These are phyloP conservation scores for Cotesia chilonis DNA, from an alignment of 1,140 invertebrate species.

Conservation along the genomic window DNA sequence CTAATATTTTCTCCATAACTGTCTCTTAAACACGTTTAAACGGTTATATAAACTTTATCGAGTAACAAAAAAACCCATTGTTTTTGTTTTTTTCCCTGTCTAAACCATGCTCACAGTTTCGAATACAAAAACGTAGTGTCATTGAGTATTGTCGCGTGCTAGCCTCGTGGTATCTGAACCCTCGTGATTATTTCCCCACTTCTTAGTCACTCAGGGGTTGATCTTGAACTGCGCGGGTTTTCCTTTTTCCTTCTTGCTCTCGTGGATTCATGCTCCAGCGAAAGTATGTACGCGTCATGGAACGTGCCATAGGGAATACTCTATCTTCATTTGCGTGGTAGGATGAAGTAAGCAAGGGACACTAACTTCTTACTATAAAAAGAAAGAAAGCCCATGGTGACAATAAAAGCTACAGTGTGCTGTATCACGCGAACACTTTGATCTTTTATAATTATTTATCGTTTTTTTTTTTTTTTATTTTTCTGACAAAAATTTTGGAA, in stretches of 20 bases:
- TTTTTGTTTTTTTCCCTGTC: neutral
- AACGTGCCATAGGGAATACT: conserved; percentile 47
- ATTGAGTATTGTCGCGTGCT: conserved; percentile 54
- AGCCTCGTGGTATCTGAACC: conserved; percentile 55
- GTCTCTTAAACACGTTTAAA: too few relatives aligned
- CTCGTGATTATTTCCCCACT: conserved; percentile 51
- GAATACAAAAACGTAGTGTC: conserved; percentile 48
- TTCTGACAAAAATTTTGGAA: neutral
- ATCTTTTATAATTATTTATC: too few relatives aligned
- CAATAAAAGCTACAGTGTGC: conserved; percentile 55
- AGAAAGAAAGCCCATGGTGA: conserved; percentile 52
- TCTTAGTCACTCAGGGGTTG: conserved; percentile 29
- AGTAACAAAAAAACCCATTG: too few relatives aligned
- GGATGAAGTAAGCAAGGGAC: conserved; percentile 38
- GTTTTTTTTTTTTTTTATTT: neutral
- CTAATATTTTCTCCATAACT: conserved; percentile 18
- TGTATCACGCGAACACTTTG: conserved; percentile 25
- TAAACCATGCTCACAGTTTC: neutral
- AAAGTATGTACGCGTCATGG: conserved; percentile 27
- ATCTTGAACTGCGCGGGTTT: conserved; percentile 35
- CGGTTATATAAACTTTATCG: too few relatives aligned
- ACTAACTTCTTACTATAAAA: conserved; percentile 4
- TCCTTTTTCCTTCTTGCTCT: conserved; percentile 26
- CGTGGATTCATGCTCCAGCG: conserved; percentile 45
- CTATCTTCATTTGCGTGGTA: conserved; percentile 61